These are phyloP conservation scores for Pedetes capensis DNA, from an alignment of 2,113 vertebrate genomes.

Conservation along the genomic window DNA sequence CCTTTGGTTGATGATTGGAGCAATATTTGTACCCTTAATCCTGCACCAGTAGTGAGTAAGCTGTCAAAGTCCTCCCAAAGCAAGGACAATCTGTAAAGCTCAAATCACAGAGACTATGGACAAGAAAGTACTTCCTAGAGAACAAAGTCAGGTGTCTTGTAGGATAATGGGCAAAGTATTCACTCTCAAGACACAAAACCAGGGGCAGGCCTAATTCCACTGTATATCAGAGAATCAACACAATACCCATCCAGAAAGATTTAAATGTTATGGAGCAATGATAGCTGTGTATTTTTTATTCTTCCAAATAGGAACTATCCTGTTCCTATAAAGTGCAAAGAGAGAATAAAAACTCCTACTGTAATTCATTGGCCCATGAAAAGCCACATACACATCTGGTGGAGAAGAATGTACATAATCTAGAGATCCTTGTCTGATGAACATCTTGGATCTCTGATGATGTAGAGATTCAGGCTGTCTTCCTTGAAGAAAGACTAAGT, in stretches of 20 bases:
- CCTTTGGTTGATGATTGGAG: background rate
- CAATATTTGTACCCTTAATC: background rate
- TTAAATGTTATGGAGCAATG: background rate
- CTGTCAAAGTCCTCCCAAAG: constrained; percentile 1
- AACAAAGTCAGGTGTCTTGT: background rate
- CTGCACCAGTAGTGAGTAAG: background rate
- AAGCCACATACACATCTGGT: background rate
- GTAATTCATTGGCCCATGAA: background rate
- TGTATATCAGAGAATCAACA: background rate
- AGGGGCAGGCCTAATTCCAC: background rate
- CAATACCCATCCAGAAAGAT: background rate
- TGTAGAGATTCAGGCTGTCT: background rate
- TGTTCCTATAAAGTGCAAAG: background rate
- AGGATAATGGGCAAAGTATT: background rate
- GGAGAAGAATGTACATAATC: background rate
- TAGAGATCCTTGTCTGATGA: background rate
- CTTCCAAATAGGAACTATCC: background rate
- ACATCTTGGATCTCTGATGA: background rate
- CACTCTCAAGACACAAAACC: background rate
- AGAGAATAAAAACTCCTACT: background rate
- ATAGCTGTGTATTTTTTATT: background rate
- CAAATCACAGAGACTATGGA: background rate
- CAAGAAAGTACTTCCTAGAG: background rate
- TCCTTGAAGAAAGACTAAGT: constrained; percentile 16
- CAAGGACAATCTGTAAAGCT: background rate